These are phyloP conservation scores for Torymus texanus DNA, from an alignment of 2,888 invertebrate genomes.

Conservation along the genomic window DNA sequence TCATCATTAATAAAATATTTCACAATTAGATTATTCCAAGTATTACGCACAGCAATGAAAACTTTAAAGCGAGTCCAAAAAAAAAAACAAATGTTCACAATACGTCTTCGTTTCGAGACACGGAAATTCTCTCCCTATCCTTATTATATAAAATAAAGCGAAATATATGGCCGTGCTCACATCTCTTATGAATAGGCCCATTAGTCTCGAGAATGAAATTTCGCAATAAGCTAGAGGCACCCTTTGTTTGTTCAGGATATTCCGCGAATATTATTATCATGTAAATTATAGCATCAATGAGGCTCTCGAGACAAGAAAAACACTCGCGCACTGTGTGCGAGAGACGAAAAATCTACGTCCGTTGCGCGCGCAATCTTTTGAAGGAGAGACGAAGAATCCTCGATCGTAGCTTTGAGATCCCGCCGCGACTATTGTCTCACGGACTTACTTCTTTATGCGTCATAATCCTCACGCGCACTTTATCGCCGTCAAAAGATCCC, in stretches of 20 bases:
- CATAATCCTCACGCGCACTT: slow-evolving; percentile 22
- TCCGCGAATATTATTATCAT: slow-evolving; percentile 50
- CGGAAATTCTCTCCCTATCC: too few species aligned
- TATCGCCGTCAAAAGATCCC: neutral
- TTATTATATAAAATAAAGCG: too few species aligned
- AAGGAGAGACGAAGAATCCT: neutral
- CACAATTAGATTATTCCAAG: too few species aligned
- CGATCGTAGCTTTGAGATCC: slow-evolving; percentile 26
- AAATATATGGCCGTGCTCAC: neutral
- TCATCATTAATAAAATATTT: too few species aligned
- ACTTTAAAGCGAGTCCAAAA: too few species aligned
- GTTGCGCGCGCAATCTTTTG: too few species aligned
- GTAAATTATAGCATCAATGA: slow-evolving; percentile 43
- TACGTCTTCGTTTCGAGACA: too few species aligned
- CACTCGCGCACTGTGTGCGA: neutral
- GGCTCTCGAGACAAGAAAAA: slow-evolving; percentile 4
- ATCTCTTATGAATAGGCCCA: slow-evolving; percentile 27
- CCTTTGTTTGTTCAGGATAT: slow-evolving; percentile 47
- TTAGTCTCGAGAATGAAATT: slow-evolving; percentile 36
- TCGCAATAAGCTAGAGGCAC: slow-evolving; percentile 27
- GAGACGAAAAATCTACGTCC: slow-evolving; percentile 8
- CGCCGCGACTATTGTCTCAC: slow-evolving; percentile 24
- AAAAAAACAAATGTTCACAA: too few species aligned
- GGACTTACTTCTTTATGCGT: slow-evolving; percentile 26
- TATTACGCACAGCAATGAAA: too few species aligned